Conservation (phyloP, 1,140 invertebrate species). For the Tribolium castaneum region DNA sequence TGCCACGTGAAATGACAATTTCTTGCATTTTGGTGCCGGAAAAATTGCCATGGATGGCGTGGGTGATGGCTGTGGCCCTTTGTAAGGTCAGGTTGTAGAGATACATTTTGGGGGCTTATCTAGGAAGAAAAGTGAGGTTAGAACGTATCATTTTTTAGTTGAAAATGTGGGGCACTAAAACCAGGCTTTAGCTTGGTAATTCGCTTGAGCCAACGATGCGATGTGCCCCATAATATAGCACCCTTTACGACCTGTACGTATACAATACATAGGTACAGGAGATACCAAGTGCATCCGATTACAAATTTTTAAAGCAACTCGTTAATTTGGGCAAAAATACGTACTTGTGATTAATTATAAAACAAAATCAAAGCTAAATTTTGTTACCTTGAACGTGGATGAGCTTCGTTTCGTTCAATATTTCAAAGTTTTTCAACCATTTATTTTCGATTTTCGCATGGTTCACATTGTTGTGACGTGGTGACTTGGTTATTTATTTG, state of each 20-base stretch:
- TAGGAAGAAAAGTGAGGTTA: not conserved
- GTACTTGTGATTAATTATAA: not conserved
- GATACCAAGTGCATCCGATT: slow-evolving; percentile 47
- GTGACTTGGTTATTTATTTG: not conserved
- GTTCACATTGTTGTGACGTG: not conserved
- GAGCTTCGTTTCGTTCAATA: not conserved
- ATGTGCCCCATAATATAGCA: slow-evolving; percentile 45
- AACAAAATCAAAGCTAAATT: not conserved
- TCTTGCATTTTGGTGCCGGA: slow-evolving; percentile 98
- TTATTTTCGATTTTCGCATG: not conserved
- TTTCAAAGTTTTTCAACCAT: not conserved
- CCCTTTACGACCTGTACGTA: slow-evolving; percentile 47
- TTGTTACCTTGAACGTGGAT: slow-evolving; percentile 11
- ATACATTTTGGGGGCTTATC: slow-evolving; percentile 77
- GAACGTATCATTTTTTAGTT: not conserved
- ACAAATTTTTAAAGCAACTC: not conserved
- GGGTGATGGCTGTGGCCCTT: slow-evolving; percentile 94
- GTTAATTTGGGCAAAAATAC: not conserved
- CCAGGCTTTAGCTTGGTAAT: slow-evolving; percentile 40
- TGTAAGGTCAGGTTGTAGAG: slow-evolving; percentile 98
- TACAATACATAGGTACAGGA: slow-evolving; percentile 40
- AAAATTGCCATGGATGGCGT: slow-evolving; percentile 98
- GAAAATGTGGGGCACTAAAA: slow-evolving; percentile 45
- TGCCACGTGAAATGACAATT: slow-evolving; percentile 95
- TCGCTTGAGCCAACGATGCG: slow-evolving; percentile 45